phyloP scores from a whole-genome alignment of 2,797 vertebrate genomes.

The Staurois parvus region DNA sequence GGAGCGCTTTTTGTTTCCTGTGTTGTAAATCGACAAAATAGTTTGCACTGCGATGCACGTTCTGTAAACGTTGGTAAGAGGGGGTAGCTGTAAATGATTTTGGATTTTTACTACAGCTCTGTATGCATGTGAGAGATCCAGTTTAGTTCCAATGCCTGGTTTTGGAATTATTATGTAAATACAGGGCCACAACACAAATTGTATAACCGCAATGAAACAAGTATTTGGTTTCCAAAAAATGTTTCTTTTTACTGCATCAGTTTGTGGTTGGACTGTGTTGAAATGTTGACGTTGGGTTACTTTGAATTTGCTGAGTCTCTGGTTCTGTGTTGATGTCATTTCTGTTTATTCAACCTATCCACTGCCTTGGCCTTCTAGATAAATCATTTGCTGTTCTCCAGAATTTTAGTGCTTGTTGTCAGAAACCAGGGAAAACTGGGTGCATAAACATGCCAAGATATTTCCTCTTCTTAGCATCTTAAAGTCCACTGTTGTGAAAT shows the following conservation, averaged over 20 bases:
- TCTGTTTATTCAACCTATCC: no score
- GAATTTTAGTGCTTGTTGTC: background rate
- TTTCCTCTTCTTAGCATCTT: background rate
- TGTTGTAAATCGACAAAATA: no score
- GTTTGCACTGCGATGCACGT: no score
- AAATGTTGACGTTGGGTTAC: background rate
- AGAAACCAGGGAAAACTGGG: background rate
- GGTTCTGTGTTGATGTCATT: no score
- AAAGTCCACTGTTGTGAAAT: no score
- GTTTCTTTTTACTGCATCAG: background rate
- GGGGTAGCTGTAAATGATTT: no score
- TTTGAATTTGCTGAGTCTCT: background rate
- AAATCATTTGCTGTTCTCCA: background rate
- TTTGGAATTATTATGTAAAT: background rate
- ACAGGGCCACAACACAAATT: background rate
- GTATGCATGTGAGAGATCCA: background rate
- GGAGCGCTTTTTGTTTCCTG: no score
- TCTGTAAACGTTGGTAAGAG: no score
- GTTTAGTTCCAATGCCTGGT: background rate
- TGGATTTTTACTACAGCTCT: background rate
- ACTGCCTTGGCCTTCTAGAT: background rate
- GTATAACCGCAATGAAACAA: background rate
- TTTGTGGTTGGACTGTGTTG: background rate
- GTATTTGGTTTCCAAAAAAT: background rate
- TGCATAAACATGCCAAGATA: background rate